Base-by-base conservation (phyloP, 2,888 invertebrate genomes). In the Strigamia maritima region DNA sequence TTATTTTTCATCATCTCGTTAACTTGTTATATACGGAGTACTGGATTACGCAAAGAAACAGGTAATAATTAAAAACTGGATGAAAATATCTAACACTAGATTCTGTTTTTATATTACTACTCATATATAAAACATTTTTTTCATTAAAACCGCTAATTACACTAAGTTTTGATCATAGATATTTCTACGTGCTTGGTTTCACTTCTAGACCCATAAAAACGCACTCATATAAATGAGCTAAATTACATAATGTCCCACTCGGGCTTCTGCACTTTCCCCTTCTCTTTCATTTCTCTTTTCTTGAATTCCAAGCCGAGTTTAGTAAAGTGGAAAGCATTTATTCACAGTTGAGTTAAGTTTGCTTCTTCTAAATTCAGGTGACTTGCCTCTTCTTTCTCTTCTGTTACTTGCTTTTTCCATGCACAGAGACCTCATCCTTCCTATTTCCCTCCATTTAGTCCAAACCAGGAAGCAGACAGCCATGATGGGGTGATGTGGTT, bases 1-100 rank as follows among this genome's bases (percentile, higher is more conserved):
- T 90, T 97, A 79, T 97, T 96, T 88, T 97, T 94, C 88, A 89
- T 98, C 81, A 92, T 91, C 77, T 94, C 97, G 79, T 91, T 98
- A 84, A 90, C 95, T 84, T 90, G 92, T 81, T 98, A 97, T 87
- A 91, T 92, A 80, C 91, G 91, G 84, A 92, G 93, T 80, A 91
- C 93, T 60, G 90, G 89, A 84, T 28, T 31, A 65, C 90, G 91
- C 86, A 90, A 91, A 86, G 89, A 89, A 81, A 94, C 93, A 88
- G 92, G 94, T 94, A 87, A 82, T 83, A 49, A 38, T 14, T 49
- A 3, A 6, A 35, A 6, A 35, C 35, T 49, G 49, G 14, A 49
- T 14, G 49, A 6, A 24, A 44, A 75, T 26, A 38, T 31, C 8
- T 24, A 6, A 10, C n/a, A 35, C 10, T 35, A 35, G 6, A 35